Base-by-base conservation (phyloP, 2,113 vertebrate species). In the Acrocephalus kingi region DNA sequence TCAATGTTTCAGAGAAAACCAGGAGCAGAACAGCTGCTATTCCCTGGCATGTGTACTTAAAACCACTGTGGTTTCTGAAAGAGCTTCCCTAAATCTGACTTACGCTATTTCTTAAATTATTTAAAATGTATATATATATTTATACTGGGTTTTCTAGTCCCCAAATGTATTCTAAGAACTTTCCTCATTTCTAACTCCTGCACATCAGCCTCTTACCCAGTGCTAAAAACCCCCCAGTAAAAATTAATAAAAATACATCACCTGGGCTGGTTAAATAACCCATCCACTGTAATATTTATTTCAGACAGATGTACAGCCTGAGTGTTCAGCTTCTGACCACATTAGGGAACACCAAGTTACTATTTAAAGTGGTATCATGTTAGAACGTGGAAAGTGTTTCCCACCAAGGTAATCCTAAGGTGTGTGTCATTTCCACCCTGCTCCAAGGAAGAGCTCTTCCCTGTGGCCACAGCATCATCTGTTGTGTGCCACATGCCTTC, bases 1-100 rank as follows among this genome's bases (percentile, higher is more conserved):
- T 46, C 27, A 84, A 19, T 0, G 0, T 31, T 79, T 33, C 2
- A 0, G 19, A 58, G 48, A 49, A 75, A 61, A 67, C 7, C 6
- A 15, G 28, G 19, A 79, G 52, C 62, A 62, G 48, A 87, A 67
- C 27, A 52, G 24, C 58, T 43, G 54, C 55, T n/a, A n/a, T 78
- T n/a, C n/a, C 35, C 25, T 66, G 55, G 71, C 58, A 77, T 0
- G 1, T 3, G 11, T 39, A 33, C 30, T 83, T 61, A 59, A 79
- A 86, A 7, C 31, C 48, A 67, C 9, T 3, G 15, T 61, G 35
- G 5, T 66, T 79, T 86, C 62, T 76, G 58, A 61, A 74, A 55
- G 20, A 37, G 46, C 46, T 43, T 66, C 52, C 15, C 77, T 82
- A 75, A 71, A 62, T 54, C 39, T 31, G 43, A 39, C 30, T 87